Conservation (phyloP, 2,888 invertebrate species). For the Oligia fasciuncula region DNA sequence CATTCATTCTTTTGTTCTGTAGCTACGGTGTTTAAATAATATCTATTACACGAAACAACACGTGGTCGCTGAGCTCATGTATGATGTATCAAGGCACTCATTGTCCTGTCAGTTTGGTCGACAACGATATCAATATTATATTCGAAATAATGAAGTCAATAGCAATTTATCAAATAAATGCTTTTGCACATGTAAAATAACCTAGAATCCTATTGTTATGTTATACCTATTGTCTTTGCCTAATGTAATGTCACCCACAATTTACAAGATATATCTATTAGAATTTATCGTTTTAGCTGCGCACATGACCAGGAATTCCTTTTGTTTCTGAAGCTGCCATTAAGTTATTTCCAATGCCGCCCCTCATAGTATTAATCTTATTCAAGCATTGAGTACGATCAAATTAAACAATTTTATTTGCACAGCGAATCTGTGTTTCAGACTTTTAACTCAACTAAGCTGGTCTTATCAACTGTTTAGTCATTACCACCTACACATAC, state of each 20-base stretch:
- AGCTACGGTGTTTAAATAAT: constrained; percentile 58
- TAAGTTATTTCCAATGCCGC: neutral
- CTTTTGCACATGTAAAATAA: constrained; percentile 53
- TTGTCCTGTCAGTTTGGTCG: constrained; percentile 75
- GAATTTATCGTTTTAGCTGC: constrained; percentile 33
- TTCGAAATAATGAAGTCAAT: constrained; percentile 63
- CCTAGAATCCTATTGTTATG: constrained; percentile 54
- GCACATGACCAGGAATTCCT: constrained; percentile 1
- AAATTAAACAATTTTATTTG: constrained; percentile 1
- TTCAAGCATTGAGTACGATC: neutral
- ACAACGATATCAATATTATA: constrained; percentile 73
- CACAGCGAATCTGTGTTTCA: neutral
- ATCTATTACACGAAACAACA: constrained; percentile 66
- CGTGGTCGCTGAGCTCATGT: constrained; percentile 66
- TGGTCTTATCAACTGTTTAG: neutral
- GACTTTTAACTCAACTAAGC: neutral
- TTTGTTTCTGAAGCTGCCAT: constrained; percentile 1
- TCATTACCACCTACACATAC: neutral
- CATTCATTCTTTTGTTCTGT: constrained; percentile 56
- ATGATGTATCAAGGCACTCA: constrained; percentile 70
- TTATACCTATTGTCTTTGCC: constrained; percentile 54
- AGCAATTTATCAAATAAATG: constrained; percentile 65
- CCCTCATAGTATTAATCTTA: neutral
- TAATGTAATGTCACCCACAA: constrained; percentile 48
- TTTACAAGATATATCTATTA: constrained; percentile 30